Conservation (phyloP, 2,888 invertebrate genomes). For the Autographa gamma region DNA sequence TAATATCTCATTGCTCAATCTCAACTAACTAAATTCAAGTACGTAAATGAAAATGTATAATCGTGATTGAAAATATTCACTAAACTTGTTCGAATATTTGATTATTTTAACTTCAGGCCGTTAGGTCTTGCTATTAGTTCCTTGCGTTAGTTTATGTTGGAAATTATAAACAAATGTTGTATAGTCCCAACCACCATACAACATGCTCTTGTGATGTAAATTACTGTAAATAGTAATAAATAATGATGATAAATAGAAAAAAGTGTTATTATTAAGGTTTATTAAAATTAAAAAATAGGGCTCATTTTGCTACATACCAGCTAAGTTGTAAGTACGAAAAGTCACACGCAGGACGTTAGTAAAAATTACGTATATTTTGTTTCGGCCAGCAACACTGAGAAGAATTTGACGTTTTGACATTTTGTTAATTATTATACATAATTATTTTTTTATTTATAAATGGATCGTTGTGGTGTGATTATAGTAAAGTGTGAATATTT, state of each 20-base stretch:
- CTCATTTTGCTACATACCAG: constrained; percentile 67
- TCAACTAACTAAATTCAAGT: constrained; percentile 7
- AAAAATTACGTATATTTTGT: constrained; percentile 55
- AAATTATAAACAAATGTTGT: constrained; percentile 61
- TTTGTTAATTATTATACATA: constrained; percentile 77
- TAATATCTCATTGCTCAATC: not conserved
- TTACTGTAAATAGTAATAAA: constrained; percentile 84
- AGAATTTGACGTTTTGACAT: constrained; percentile 75
- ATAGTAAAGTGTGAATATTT: constrained; percentile 59
- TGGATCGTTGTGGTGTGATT: constrained; percentile 80
- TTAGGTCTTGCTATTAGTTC: constrained; percentile 67
- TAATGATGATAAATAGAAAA: constrained; percentile 70
- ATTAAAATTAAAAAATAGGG: constrained; percentile 69
- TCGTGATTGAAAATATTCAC: constrained; percentile 24
- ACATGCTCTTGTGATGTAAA: constrained; percentile 86
- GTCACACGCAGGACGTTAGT: constrained; percentile 64
- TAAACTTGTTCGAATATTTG: constrained; percentile 14
- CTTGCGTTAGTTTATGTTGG: constrained; percentile 64
- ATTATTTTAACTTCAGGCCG: constrained; percentile 22
- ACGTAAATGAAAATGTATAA: not conserved
- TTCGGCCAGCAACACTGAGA: constrained; percentile 69
- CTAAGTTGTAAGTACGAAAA: constrained; percentile 82
- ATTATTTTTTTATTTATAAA: constrained; percentile 80
- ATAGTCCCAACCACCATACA: constrained; percentile 71
- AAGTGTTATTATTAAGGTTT: constrained; percentile 77